Evolutionary conservation across 1,140 invertebrate species (phyloP).

Genomic region (Hyles vespertilio): DNA sequence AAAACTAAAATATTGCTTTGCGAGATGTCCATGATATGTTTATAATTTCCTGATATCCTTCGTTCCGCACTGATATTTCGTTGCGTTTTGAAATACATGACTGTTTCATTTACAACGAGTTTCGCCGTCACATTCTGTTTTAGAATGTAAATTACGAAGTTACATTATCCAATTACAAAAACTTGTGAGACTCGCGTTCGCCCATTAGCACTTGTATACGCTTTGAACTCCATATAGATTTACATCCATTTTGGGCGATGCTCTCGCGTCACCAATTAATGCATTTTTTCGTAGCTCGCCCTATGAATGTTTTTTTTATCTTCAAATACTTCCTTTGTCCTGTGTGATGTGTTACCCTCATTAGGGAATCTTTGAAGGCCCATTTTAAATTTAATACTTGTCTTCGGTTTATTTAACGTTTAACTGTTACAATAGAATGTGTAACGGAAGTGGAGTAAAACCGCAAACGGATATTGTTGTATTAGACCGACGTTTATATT

Average conservation of each 20-base stretch:
- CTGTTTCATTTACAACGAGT: too few species aligned
- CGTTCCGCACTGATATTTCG: too few species aligned
- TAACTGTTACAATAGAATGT: too few species aligned
- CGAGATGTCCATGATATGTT: too few species aligned
- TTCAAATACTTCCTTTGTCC: slow-evolving; percentile 31
- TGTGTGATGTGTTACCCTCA: not conserved
- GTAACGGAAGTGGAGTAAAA: too few species aligned
- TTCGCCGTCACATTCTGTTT: not conserved
- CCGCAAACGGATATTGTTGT: too few species aligned
- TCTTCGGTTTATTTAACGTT: too few species aligned
- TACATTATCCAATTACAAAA: slow-evolving; percentile 21
- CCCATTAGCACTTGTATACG: slow-evolving; percentile 39
- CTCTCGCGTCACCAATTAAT: slow-evolving; percentile 47
- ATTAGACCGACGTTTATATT: too few species aligned
- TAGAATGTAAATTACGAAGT: slow-evolving; percentile 2
- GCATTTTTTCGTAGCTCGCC: slow-evolving; percentile 34
- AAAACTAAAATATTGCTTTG: too few species aligned
- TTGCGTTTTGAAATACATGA: too few species aligned
- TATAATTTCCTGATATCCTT: too few species aligned
- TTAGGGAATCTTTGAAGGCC: not conserved
- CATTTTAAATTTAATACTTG: not conserved
- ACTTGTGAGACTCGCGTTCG: slow-evolving; percentile 25
- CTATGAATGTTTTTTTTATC: slow-evolving; percentile 31
- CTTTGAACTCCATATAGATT: slow-evolving; percentile 31
- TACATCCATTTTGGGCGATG: slow-evolving; percentile 38